phyloP scores from a whole-genome alignment of 2,797 vertebrate genomes.

The Spea hammondii region DNA sequence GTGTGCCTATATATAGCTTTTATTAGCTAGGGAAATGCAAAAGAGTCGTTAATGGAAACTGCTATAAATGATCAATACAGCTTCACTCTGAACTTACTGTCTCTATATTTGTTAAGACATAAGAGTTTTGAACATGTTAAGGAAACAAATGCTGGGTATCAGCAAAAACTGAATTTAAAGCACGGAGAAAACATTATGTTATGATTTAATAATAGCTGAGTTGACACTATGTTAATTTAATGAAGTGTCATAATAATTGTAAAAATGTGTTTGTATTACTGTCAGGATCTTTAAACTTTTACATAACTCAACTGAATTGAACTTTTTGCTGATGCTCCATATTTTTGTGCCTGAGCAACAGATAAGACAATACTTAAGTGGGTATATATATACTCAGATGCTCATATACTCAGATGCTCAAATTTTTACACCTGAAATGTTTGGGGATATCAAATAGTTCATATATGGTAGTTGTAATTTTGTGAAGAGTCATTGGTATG shows the following conservation, averaged over 20 bases:
- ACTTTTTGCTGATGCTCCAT: conserved; percentile 25
- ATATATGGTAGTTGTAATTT: too few relatives aligned
- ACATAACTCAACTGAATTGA: conserved; percentile 21
- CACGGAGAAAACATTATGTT: conserved; percentile 35
- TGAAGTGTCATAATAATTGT: conserved; percentile 35
- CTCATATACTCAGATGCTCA: too few relatives aligned
- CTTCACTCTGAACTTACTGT: conserved; percentile 23
- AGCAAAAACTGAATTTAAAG: conserved; percentile 42
- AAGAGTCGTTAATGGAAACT: conserved; percentile 32
- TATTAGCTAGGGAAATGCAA: conserved; percentile 31
- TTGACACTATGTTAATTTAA: conserved; percentile 39
- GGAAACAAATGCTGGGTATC: conserved; percentile 39
- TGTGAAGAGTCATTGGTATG: too few relatives aligned
- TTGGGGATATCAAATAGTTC: too few relatives aligned
- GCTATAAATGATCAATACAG: conserved; percentile 45
- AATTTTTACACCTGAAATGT: too few relatives aligned
- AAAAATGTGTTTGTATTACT: conserved; percentile 45
- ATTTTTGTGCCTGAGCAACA: conserved; percentile 14
- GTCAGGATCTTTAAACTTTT: conserved; percentile 34
- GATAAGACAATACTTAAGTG: conserved; percentile 3
- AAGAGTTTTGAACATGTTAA: conserved; percentile 22
- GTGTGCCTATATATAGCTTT: conserved; percentile 12
- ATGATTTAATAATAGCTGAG: conserved; percentile 46
- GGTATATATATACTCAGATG: not conserved
- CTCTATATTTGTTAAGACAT: conserved; percentile 31